phyloP scores from a whole-genome alignment of 2,113 vertebrate genomes.

The Megaceryle torquata region DNA sequence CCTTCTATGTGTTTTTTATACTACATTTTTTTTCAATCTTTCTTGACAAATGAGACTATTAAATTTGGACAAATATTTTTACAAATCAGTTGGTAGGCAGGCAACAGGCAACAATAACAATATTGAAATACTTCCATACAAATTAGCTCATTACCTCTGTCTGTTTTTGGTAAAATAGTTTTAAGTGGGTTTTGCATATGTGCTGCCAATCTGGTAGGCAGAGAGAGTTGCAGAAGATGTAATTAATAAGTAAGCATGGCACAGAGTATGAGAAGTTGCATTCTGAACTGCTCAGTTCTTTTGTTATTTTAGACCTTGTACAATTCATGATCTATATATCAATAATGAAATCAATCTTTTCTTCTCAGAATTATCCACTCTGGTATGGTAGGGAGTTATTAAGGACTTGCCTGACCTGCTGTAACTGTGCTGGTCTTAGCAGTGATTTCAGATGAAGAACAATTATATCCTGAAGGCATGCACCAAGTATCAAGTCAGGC shows the following conservation, averaged over 20 bases:
- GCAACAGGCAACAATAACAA: neutral
- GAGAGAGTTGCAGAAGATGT: neutral
- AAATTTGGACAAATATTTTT: conserved; percentile 35
- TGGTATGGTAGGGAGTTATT: neutral
- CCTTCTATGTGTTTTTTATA: neutral
- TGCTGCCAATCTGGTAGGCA: neutral
- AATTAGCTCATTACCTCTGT: conserved; percentile 36
- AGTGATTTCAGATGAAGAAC: neutral
- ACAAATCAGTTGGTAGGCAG: neutral
- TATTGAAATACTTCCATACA: conserved; percentile 38
- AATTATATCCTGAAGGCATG: neutral
- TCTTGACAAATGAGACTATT: conserved; percentile 27
- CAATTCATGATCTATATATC: neutral
- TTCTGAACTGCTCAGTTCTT: neutral
- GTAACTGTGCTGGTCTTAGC: neutral
- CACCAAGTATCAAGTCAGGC: neutral
- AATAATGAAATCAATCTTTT: neutral
- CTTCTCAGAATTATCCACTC: neutral
- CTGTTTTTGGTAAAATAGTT: conserved; percentile 6
- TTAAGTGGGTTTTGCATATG: neutral
- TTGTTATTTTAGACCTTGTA: neutral
- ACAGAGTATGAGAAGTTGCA: neutral
- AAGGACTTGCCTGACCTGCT: neutral
- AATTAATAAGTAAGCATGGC: neutral
- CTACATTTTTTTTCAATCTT: neutral